Evolutionary conservation across 1,140 invertebrate genomes (phyloP), one percentile per base, ranked within the genome.

Genomic region (Drosophila pallidifrons): DNA sequence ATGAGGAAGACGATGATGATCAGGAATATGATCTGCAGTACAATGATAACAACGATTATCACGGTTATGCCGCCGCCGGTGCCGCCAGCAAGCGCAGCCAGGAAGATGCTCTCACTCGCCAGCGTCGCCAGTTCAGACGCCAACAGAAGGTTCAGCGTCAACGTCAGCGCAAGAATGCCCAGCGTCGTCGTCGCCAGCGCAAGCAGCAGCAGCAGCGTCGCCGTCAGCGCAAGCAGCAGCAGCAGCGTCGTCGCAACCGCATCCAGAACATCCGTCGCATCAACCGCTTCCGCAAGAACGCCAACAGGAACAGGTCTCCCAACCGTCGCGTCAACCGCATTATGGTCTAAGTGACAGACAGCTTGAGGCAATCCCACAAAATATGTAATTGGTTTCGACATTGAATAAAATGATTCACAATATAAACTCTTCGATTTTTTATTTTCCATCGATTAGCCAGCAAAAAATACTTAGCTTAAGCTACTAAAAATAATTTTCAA

Each of bases 131-230:
- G 57, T 75, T 51, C 52, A 67, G 54, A 46, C 78, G 78, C 47
- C 58, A 67, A 51, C 76, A 78, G 59, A 73, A 77, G 32, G 13
- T 45, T 25, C 75, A 82, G 61, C 67, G 71, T 47, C 81, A 79
- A 16, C 87, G 65, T 65, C 75, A 77, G 68, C 78, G 81, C 49
- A 51, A 71, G 60, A 51, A 41, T 7, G 28, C 64, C 11, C 51
- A 63, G 51, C 81, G 75, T 16, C 81, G 81, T 51, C 86, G 80
- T 52, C 86, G 78, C 35, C 74, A 88, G 67, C 79, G 68, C 10
- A 82, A 75, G 15, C 75, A 69, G 55, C 75, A 77, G 32, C 78
- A 89, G 76, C 75, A 73, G 16, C 82, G 82, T 38, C 78, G 79
- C 5, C 79, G 70, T 45, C 74, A 78, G 77, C 83, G 79, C 30